Percentiles rank a stretch among this genome's conserved stretches.
Evolutionary conservation across 1,140 invertebrate genomes (phyloP).

Genomic region (Mizuhopecten yessoensis): DNA sequence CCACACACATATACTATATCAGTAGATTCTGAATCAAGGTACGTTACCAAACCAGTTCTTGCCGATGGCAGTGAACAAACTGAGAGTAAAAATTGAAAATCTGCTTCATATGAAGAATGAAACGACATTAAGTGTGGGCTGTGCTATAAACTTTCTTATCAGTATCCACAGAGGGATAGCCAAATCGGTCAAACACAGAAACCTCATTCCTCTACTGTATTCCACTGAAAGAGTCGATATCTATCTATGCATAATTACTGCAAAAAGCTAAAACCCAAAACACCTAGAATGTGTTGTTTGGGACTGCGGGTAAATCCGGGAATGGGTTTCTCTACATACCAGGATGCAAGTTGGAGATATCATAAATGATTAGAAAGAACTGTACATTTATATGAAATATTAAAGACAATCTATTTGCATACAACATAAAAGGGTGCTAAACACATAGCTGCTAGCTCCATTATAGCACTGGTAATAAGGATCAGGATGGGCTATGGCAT

Average conservation of each 20-base stretch:
- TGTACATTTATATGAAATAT: too few relatives aligned
- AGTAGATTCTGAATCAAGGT: neutral
- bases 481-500: too few relatives aligned
- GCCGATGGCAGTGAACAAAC: neutral
- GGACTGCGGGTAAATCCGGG: too few relatives aligned
- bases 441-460: too few relatives aligned
- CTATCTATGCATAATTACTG: neutral
- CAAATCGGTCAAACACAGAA: constrained; percentile 6
- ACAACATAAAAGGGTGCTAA: too few relatives aligned
- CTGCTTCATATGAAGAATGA: neutral
- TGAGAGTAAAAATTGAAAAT: neutral
- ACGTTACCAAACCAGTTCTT: neutral
- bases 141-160: neutral
- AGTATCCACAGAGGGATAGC: neutral
- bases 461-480: too few relatives aligned
- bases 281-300: too few relatives aligned
- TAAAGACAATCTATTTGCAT: too few relatives aligned
- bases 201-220: neutral
- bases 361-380: too few relatives aligned
- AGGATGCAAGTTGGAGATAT: too few relatives aligned
- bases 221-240: neutral
- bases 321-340: too few relatives aligned
- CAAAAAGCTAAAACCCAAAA: neutral
- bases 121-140: neutral
- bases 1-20: neutral